phyloP scores from a whole-genome alignment of 1,140 invertebrate species.

The Eupristina koningsbergeri region DNA sequence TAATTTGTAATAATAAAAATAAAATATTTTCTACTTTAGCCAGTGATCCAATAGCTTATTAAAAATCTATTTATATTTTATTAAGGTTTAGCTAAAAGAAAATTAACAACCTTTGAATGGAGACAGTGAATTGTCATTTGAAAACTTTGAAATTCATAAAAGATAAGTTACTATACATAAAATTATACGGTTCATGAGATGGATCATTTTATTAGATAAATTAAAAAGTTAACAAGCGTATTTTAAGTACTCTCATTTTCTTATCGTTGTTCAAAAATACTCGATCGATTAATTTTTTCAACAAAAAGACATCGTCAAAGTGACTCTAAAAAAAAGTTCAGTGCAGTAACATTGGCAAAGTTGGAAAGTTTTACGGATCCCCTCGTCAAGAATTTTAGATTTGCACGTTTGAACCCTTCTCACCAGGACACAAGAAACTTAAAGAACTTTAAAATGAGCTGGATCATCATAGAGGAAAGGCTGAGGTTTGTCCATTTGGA shows the following conservation, averaged over 20 bases:
- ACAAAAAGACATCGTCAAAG: constrained; percentile 30
- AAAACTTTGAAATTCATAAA: constrained; percentile 12
- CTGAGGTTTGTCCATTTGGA: constrained; percentile 11
- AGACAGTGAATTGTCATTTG: constrained; percentile 29
- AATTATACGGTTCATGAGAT: background rate
- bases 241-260: constrained; percentile 11
- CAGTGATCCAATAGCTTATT: too few relatives aligned
- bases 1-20: too few relatives aligned
- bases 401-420: constrained; percentile 24
- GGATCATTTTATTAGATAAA: constrained; percentile 23
- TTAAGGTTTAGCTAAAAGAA: background rate
- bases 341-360: constrained; percentile 19
- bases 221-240: constrained; percentile 45
- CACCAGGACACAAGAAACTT: constrained; percentile 5
- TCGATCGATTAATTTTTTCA: constrained; percentile 27
- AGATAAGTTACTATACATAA: constrained; percentile 2
- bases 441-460: constrained; percentile 39
- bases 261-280: background rate
- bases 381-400: constrained; percentile 42
- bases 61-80: background rate
- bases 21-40: too few relatives aligned
- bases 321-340: constrained; percentile 36
- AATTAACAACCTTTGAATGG: constrained; percentile 6
- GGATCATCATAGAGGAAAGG: constrained; percentile 5
- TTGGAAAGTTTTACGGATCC: constrained; percentile 30